phyloP scores from a whole-genome alignment of 2,113 vertebrate species.

The Sylvia atricapilla region DNA sequence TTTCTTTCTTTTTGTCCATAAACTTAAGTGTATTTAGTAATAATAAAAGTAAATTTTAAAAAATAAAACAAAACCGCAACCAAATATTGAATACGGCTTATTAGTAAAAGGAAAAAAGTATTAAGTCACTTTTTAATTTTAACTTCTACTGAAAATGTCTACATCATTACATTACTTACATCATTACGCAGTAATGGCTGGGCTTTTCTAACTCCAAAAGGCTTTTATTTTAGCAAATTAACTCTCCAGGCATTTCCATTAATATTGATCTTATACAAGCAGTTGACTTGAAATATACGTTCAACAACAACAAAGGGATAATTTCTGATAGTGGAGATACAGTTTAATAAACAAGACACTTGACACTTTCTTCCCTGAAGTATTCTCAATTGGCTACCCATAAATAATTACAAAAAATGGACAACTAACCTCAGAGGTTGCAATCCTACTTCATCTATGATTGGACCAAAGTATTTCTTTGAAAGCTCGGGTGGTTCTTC shows the following conservation, averaged over 20 bases:
- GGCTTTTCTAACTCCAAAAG: neutral
- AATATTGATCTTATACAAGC: neutral
- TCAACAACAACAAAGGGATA: neutral
- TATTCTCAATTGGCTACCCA: neutral
- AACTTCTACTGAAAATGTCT: neutral
- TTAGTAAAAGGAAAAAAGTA: neutral
- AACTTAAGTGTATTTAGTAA: neutral
- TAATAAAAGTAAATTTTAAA: neutral
- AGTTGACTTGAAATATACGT: neutral
- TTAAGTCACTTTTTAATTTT: neutral
- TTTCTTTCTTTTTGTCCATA: neutral
- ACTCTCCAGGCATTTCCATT: neutral
- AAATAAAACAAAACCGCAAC: accelerated
- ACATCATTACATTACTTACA: neutral
- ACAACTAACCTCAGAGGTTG: neutral
- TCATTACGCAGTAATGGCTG: neutral
- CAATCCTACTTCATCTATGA: neutral
- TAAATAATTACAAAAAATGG: neutral
- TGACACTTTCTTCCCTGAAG: too few species aligned
- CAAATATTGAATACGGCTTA: accelerated
- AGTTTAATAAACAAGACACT: neutral
- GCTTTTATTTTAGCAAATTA: neutral
- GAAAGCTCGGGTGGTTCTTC: neutral
- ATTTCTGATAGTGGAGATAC: neutral
- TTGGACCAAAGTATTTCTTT: neutral